Conservation (phyloP, 2,888 invertebrate species). For the Biston stratarius region DNA sequence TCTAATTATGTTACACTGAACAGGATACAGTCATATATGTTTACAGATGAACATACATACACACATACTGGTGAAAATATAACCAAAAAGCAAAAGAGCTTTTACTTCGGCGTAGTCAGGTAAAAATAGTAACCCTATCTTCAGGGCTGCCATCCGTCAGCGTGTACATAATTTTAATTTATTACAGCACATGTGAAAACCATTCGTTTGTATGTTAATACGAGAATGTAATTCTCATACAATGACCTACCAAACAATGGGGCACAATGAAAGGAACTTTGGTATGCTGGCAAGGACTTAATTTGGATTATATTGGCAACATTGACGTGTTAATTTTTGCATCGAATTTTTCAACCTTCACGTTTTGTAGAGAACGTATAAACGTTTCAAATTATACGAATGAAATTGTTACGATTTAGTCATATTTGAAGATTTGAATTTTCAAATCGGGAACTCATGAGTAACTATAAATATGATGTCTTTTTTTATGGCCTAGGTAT, state of each 20-base stretch:
- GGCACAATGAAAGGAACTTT: slow-evolving; percentile 70
- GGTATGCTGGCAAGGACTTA: slow-evolving; percentile 38
- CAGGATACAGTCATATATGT: too few relatives aligned
- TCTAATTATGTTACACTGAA: too few relatives aligned
- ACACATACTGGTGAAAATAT: too few relatives aligned
- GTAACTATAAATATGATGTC: too few relatives aligned
- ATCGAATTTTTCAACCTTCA: slow-evolving; percentile 10
- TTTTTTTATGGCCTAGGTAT: too few relatives aligned
- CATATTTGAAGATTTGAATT: too few relatives aligned
- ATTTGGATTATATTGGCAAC: slow-evolving; percentile 35
- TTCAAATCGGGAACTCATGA: too few relatives aligned
- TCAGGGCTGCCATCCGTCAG: slow-evolving; percentile 21
- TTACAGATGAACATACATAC: too few relatives aligned
- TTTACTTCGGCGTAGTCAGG: too few relatives aligned
- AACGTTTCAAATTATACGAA: too few relatives aligned
- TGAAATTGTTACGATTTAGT: too few relatives aligned
- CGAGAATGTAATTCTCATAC: slow-evolving; percentile 55
- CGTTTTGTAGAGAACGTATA: not conserved
- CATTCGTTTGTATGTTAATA: slow-evolving; percentile 73
- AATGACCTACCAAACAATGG: slow-evolving; percentile 75
- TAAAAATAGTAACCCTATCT: not conserved
- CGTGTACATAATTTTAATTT: slow-evolving; percentile 32
- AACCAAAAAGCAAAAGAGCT: too few relatives aligned
- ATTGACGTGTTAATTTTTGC: slow-evolving; percentile 25
- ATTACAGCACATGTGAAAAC: slow-evolving; percentile 40